Conservation (phyloP, 2,888 invertebrate genomes). For the Eupithecia subfuscata region DNA sequence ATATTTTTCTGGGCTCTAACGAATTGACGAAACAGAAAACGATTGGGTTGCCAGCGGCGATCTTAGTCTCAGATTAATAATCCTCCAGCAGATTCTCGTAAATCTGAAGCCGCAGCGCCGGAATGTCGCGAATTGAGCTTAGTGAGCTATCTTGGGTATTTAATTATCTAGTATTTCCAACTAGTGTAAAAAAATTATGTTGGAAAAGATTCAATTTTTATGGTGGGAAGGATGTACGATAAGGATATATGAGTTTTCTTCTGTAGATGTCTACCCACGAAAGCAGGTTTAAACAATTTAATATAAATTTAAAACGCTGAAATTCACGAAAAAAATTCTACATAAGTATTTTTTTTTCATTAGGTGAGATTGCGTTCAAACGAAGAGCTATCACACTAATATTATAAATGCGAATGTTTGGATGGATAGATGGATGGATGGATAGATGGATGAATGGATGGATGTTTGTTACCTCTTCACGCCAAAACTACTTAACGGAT, state of each 20-base stretch:
- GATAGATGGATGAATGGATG: no score
- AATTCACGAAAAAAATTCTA: not conserved
- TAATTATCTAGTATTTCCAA: constrained; percentile 4
- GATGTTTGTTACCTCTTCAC: no score
- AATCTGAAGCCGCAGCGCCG: constrained; percentile 42
- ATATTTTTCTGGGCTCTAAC: not conserved
- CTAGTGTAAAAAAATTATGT: not conserved
- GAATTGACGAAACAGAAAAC: constrained; percentile 27
- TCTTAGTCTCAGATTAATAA: constrained; percentile 43
- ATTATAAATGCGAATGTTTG: no score
- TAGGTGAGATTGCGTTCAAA: no score
- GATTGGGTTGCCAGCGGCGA: constrained; percentile 34
- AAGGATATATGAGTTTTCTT: not conserved
- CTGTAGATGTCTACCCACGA: not conserved
- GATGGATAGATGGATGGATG: no score
- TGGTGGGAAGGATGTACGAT: not conserved
- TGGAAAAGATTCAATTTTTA: not conserved
- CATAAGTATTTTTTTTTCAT: no score
- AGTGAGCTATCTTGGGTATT: not conserved
- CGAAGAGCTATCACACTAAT: no score
- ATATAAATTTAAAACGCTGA: not conserved
- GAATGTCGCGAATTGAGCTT: constrained; percentile 15
- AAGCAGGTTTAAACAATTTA: not conserved
- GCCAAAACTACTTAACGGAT: no score
- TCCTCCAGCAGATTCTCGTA: constrained; percentile 35